A percentile compares a stretch with the other conserved stretches of the same genome.
phyloP scores from a whole-genome alignment of 2,797 vertebrate genomes.

The Nyctibius grandis region DNA sequence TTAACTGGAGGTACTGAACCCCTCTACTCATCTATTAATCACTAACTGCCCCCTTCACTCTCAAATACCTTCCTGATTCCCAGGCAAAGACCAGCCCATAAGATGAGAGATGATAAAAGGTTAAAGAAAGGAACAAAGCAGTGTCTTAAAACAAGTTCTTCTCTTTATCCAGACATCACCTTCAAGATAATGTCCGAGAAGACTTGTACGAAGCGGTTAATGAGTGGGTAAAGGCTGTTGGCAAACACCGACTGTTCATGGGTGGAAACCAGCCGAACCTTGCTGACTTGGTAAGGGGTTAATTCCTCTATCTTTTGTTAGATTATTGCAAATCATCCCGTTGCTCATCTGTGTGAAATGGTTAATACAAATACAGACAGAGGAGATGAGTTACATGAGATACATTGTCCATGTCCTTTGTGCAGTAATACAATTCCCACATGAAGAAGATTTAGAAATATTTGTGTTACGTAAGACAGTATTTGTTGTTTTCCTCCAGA shows the following conservation, averaged over 20 bases:
- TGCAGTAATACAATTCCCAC: neutral
- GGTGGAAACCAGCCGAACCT: slow-evolving; percentile 91
- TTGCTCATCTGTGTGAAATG: neutral
- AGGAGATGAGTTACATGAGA: neutral
- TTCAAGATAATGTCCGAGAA: slow-evolving; percentile 88
- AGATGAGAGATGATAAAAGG: neutral
- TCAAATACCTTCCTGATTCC: neutral
- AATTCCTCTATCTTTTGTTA: neutral
- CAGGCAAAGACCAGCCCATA: neutral
- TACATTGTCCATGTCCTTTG: neutral
- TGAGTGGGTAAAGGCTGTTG: slow-evolving; percentile 89
- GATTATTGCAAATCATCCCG: neutral
- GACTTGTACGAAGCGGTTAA: slow-evolving; percentile 92
- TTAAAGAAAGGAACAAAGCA: neutral
- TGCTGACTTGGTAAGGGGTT: slow-evolving; percentile 88
- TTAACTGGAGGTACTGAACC: neutral
- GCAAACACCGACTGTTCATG: slow-evolving; percentile 89
- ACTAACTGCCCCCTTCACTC: neutral
- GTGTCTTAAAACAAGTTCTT: neutral
- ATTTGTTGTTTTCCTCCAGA: neutral
- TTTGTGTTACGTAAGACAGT: neutral
- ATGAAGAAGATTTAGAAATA: neutral
- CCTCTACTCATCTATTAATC: neutral
- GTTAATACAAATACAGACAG: neutral
- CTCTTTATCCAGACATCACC: slow-evolving; percentile 78